Conservation (phyloP, 2,888 invertebrate species). For the Eubasilissa splendida region DNA sequence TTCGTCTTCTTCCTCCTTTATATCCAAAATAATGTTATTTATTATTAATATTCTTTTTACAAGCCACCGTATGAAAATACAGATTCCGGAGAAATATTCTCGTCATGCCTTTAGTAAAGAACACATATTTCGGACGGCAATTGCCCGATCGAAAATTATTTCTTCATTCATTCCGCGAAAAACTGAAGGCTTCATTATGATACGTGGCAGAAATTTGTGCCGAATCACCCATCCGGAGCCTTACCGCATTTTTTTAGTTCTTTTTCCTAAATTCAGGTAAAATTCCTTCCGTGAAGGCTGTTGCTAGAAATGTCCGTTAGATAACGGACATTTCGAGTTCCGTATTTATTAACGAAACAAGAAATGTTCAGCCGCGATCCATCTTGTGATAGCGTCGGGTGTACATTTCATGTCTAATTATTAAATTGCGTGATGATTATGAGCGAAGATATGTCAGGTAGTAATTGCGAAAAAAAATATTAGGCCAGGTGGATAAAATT, state of each 20-base stretch:
- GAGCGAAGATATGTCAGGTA: conserved; percentile 32
- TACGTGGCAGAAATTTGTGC: conserved; percentile 39
- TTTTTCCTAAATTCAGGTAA: conserved; percentile 23
- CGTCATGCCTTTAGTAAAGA: neutral
- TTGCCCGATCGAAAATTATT: conserved; percentile 29
- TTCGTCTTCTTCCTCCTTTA: too few species aligned
- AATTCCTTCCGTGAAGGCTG: conserved; percentile 14
- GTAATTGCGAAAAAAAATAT: conserved; percentile 24
- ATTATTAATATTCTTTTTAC: too few species aligned
- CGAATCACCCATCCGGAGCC: conserved; percentile 39
- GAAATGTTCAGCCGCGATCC: conserved; percentile 39
- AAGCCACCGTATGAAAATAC: too few species aligned
- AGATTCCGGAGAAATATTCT: neutral
- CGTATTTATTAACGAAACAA: conserved; percentile 23
- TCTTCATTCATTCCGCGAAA: conserved; percentile 41
- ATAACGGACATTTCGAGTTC: neutral
- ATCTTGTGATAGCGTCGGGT: conserved; percentile 30
- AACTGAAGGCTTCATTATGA: conserved; percentile 40
- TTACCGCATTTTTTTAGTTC: neutral
- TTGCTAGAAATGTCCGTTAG: neutral
- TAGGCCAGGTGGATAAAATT: neutral
- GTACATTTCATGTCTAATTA: conserved; percentile 41
- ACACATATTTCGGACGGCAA: conserved; percentile 8
- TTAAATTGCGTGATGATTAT: conserved; percentile 42
- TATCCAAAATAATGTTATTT: too few species aligned